Base-by-base conservation (phyloP, 2,113 vertebrate species). In the Lophotis ruficrista region DNA sequence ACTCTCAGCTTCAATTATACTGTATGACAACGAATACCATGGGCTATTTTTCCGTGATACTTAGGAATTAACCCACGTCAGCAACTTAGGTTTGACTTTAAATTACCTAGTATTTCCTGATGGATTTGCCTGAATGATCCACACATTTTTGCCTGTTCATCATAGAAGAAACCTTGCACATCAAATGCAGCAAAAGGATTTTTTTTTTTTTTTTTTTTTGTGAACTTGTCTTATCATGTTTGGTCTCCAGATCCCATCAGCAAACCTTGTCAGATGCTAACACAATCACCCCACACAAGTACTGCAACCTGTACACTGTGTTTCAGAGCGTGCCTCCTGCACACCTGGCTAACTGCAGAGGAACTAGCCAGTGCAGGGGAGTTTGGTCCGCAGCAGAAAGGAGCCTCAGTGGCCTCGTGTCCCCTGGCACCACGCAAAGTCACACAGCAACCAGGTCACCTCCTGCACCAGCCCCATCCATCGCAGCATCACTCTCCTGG, bases 31-130 rank as follows among this genome's bases (percentile, higher is more conserved):
- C 21, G 87, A 93, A 27, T 33, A 83, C 92, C 90, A 83, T 0
- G 2, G 93, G 93, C 82, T 73, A 13, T 51, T 70, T 57, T 57
- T 41, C 79, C 75, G 66, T 1, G 0, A 60, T 12, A 21, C 47
- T 77, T 58, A 21, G 68, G 89, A 94, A 94, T 94, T 89, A 89
- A 84, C 69, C 83, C 87, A 84, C n/a, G 2, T 45, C 94, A 86
- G 91, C 90, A 95, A 4, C 78, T 82, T 82, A 23, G 61, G 57
- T 31, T 51, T 9, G 78, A 35, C n/a, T 85, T 15, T 45, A 79
- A 90, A 93, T 92, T 69, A 65, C 66, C 47, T 89, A 51, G 45
- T 35, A 41, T 78, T 68, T 64, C 75, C 81, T 51, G 33, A 48
- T 80, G 66, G 56, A 31, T 92, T 68, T 76, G 41, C 83, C 73